Conservation (phyloP, 2,797 vertebrate genomes). For the Neosilurus mollespiculum region DNA sequence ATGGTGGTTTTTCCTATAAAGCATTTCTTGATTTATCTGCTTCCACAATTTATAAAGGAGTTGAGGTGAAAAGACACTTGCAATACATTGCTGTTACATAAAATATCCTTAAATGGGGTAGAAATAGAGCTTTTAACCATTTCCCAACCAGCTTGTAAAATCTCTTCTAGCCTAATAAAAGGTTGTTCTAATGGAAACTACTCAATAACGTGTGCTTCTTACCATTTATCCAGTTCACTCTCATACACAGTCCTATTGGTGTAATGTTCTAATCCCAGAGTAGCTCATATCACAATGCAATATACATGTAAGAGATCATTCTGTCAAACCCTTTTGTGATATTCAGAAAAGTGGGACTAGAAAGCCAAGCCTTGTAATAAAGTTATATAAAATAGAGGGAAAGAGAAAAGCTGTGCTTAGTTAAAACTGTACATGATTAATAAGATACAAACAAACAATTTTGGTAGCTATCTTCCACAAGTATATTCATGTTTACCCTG, state of each 20-base stretch:
- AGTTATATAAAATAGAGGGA: constrained; percentile 24
- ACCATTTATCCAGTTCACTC: constrained; percentile 13
- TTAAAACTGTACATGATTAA: constrained; percentile 41
- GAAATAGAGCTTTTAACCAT: constrained; percentile 16
- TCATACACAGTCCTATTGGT: constrained; percentile 43
- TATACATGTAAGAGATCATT: constrained; percentile 44
- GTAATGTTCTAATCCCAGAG: constrained; percentile 51
- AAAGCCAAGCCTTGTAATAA: constrained; percentile 45
- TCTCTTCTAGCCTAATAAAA: not conserved
- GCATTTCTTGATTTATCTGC: constrained; percentile 15
- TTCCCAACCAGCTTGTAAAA: constrained; percentile 41
- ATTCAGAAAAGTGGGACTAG: constrained; percentile 13
- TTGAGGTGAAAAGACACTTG: constrained; percentile 7
- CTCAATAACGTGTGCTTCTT: constrained; percentile 46
- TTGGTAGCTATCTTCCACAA: constrained; percentile 29
- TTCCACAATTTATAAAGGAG: constrained; percentile 49
- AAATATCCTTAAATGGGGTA: not conserved
- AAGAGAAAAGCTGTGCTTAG: constrained; percentile 31
- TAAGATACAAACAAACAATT: constrained; percentile 28
- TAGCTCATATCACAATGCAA: constrained; percentile 51
- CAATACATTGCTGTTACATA: constrained; percentile 9
- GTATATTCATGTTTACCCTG: constrained; percentile 30
- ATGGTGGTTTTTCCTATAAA: not conserved
- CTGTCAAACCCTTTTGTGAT: constrained; percentile 13
- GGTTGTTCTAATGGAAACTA: constrained; percentile 14